Conservation (phyloP, 1,140 invertebrate species). For the Penaeus chinensis region DNA sequence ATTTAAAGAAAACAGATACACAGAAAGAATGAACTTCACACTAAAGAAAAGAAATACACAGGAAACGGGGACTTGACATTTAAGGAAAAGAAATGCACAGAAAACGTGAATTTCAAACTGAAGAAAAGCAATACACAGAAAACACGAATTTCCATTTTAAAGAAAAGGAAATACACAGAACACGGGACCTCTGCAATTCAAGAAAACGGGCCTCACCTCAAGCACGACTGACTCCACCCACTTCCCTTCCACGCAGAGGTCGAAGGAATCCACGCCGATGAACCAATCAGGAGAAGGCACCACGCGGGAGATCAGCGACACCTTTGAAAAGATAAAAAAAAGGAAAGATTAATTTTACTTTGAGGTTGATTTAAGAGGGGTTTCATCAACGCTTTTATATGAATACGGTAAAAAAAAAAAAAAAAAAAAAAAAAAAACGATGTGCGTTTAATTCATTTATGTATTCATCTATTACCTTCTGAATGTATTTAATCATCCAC, state of each 20-base stretch:
- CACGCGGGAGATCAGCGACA: constrained; percentile 86
- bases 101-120: no score
- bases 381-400: no score
- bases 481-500: no score
- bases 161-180: not conserved
- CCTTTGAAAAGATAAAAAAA: constrained; percentile 69
- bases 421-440: no score
- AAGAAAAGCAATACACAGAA: not conserved
- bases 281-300: constrained; percentile 99
- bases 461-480: no score
- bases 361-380: not conserved
- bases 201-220: constrained; percentile 75
- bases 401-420: no score
- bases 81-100: not conserved
- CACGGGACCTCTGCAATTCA: not conserved
- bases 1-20: not conserved
- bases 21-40: not conserved
- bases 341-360: not conserved
- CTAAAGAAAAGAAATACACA: not conserved
- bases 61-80: no score
- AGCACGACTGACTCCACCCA: constrained; percentile 94
- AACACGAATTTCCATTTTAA: not conserved
- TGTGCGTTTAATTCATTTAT: no score
- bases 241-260: constrained; percentile 92
- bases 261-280: constrained; percentile 91